These are phyloP conservation scores for Macrocentrus cingulum DNA, from an alignment of 1,140 invertebrate genomes.

Conservation along the genomic window DNA sequence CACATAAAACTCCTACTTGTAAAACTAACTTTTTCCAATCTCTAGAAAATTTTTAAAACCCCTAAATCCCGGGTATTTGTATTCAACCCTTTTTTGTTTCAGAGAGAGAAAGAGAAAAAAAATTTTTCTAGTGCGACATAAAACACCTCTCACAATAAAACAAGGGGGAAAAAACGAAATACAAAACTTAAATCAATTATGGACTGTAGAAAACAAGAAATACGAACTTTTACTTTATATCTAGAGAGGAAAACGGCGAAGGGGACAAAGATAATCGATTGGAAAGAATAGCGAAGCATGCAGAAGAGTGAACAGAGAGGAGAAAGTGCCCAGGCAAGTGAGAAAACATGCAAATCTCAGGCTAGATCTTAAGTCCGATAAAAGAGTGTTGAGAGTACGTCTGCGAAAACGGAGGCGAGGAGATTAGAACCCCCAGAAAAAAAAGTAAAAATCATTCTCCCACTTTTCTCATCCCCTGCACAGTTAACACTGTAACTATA, in stretches of 20 bases:
- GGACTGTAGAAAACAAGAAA: neutral
- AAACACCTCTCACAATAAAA: neutral
- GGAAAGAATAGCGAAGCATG: constrained; percentile 21
- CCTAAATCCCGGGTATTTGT: too few relatives aligned
- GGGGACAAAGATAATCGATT: constrained; percentile 13
- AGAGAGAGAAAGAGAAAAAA: too few relatives aligned
- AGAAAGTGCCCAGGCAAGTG: neutral
- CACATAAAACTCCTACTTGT: too few relatives aligned
- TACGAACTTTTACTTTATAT: neutral
- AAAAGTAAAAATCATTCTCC: constrained; percentile 6
- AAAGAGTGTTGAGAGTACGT: constrained; percentile 25
- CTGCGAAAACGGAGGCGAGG: constrained; percentile 19
- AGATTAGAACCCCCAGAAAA: constrained; percentile 27
- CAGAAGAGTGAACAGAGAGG: neutral
- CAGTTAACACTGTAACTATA: constrained; percentile 31
- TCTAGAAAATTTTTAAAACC: too few relatives aligned
- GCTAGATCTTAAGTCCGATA: constrained; percentile 28
- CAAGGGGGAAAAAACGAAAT: neutral
- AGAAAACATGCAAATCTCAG: constrained; percentile 24
- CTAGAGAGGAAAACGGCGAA: too few relatives aligned
- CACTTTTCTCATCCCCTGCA: constrained; percentile 9
- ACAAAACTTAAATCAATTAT: too few relatives aligned
- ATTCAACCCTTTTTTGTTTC: too few relatives aligned
- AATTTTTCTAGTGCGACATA: neutral
- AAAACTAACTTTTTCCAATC: too few relatives aligned